Base-by-base conservation (phyloP, 2,888 invertebrate genomes). In the Ochlodes sylvanus region DNA sequence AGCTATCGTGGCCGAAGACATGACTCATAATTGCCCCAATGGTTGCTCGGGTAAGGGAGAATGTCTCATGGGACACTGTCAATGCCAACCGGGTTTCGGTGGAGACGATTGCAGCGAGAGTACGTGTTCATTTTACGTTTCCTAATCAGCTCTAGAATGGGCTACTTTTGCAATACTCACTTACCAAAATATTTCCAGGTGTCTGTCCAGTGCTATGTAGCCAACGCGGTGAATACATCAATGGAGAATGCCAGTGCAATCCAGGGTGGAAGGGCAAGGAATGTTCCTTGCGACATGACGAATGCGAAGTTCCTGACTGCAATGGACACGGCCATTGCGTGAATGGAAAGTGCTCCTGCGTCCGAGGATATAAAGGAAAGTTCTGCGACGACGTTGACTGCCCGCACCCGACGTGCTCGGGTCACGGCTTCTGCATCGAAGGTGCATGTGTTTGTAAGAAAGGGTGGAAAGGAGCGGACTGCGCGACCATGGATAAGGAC, bases 201-300 rank as follows among this genome's bases (percentile, higher is more conserved):
- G 97, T 98, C 47, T 99, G 99, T 83, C 99, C 99, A 61, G 98
- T 99, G 4, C 93, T 99, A 63, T 99, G 99, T 93, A 98, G 97
- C 82, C 99, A 99, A 83, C 96, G 98, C 73, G 99, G 99, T 42
- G 98, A 98, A 85, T 99, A 99, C 88, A 97, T 98, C 77, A 98
- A 98, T 81, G 99, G 99, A 50, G 97, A 98, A 87, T 99, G 99
- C 85, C 97, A 98, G 81, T 99, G 99, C 88, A 98, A 99, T 89
- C 97, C 98, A 3, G 99, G 99, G 57, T 99, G 99, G 99, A 99
- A 99, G 90, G 99, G 99, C 76, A 97, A 97, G 81, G 99, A 99
- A 88, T 99, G 99, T 88, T 98, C 98, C 56, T 93, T 99, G 76
- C 95, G 98, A 52, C 98, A 98, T 87, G 98, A 98, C 83, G 98